Conservation (phyloP, 2,113 vertebrate genomes). For the Podarcis raffonei region DNA sequence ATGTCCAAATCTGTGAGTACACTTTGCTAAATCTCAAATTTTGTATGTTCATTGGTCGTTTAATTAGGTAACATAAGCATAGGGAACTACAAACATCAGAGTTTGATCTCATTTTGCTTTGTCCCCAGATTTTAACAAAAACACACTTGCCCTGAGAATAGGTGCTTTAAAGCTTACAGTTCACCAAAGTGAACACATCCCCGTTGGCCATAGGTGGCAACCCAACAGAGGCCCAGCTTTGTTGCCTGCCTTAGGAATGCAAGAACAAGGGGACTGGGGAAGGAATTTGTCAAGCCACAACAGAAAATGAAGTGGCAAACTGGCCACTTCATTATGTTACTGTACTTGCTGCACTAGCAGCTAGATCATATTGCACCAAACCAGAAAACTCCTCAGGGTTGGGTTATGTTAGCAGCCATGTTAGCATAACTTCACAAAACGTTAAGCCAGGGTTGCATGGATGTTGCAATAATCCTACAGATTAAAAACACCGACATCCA, state of each 20-base stretch:
- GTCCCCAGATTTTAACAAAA: background rate
- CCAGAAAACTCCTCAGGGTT: background rate
- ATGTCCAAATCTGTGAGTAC: background rate
- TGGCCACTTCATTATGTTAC: background rate
- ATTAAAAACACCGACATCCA: background rate
- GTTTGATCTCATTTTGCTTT: background rate
- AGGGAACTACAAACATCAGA: background rate
- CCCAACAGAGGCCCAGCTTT: background rate
- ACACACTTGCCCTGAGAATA: background rate
- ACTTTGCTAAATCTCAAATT: background rate
- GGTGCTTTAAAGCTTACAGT: background rate
- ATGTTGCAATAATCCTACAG: background rate
- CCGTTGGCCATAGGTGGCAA: too few species aligned
- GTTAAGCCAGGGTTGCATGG: background rate
- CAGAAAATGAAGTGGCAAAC: background rate
- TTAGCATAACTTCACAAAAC: background rate
- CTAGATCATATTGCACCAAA: background rate
- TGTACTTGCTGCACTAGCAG: background rate
- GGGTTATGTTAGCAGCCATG: background rate
- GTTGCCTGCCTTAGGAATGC: background rate
- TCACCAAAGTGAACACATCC: background rate
- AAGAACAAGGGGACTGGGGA: background rate
- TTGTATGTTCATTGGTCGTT: background rate
- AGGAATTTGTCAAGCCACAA: background rate
- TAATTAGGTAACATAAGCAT: background rate